Conservation (phyloP, 1,140 invertebrate species). For the Choristoneura fumiferana region DNA sequence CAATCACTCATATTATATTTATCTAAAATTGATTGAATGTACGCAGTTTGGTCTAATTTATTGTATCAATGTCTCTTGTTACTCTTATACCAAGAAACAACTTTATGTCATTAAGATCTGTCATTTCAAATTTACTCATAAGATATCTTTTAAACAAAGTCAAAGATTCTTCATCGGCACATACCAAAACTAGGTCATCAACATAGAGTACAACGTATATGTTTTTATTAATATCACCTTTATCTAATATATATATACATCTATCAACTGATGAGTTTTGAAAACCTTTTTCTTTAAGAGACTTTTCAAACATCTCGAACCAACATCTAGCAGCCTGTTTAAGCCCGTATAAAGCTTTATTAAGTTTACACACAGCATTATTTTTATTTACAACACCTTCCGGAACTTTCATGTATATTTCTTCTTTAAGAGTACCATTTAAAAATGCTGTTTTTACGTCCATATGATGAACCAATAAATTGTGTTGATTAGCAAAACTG, state of each 20-base stretch:
- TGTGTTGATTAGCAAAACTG: neutral
- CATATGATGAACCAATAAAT: conserved; percentile 15
- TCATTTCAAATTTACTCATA: neutral
- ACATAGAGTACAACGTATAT: neutral
- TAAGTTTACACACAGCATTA: conserved; percentile 24
- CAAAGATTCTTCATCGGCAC: too few relatives aligned
- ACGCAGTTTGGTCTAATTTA: neutral
- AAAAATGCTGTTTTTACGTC: conserved; percentile 39
- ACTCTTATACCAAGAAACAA: neutral
- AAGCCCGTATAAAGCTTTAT: conserved; percentile 47
- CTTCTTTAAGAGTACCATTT: conserved; percentile 56
- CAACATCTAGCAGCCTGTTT: conserved; percentile 41
- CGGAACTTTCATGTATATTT: conserved; percentile 52
- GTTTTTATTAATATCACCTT: neutral
- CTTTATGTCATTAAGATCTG: neutral
- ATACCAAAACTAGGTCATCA: too few relatives aligned
- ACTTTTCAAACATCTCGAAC: neutral
- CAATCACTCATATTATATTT: too few relatives aligned
- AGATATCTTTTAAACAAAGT: too few relatives aligned
- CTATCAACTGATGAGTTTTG: neutral
- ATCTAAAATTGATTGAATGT: too few relatives aligned
- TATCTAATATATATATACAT: neutral
- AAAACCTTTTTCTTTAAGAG: neutral
- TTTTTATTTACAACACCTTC: conserved; percentile 34
- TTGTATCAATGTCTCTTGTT: neutral